phyloP scores from a whole-genome alignment of 2,888 invertebrate genomes.

The Tenthredo scrophulariae region DNA sequence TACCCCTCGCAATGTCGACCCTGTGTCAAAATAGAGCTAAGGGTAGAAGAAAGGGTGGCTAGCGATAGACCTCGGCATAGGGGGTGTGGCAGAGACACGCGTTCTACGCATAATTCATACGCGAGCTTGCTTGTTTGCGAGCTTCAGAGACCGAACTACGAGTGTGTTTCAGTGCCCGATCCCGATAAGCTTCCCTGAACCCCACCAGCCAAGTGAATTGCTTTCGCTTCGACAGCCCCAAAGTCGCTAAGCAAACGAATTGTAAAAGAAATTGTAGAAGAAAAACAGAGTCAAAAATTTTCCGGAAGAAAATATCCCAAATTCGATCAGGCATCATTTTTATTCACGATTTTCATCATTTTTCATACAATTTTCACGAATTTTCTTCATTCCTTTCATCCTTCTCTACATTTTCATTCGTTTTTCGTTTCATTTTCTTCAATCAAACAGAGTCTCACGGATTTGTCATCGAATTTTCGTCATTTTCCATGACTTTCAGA shows the following conservation, averaged over 20 bases:
- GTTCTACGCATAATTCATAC: conserved; percentile 73
- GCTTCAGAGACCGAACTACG: background rate
- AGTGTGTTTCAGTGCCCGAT: conserved; percentile 39
- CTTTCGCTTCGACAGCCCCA: conserved; percentile 33
- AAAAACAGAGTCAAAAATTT: background rate
- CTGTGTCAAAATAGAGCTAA: conserved; percentile 35
- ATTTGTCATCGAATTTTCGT: background rate
- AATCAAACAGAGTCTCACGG: background rate
- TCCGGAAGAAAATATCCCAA: background rate
- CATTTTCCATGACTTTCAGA: background rate
- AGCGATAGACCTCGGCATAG: conserved; percentile 49
- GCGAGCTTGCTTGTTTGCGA: conserved; percentile 7
- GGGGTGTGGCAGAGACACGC: conserved; percentile 74
- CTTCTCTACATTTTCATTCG: background rate
- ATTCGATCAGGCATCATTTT: background rate
- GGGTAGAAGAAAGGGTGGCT: conserved; percentile 45
- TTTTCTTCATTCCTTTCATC: background rate
- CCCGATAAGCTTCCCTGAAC: conserved; percentile 18
- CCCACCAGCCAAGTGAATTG: conserved; percentile 38
- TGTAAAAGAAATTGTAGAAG: background rate
- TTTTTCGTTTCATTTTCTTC: background rate
- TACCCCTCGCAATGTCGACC: conserved; percentile 21
- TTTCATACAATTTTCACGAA: background rate
- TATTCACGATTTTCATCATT: background rate
- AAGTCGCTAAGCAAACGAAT: background rate